These are phyloP conservation scores for Pachyseris speciosa DNA, from an alignment of 64 coral and sea anemone genomes.

Conservation along the genomic window DNA sequence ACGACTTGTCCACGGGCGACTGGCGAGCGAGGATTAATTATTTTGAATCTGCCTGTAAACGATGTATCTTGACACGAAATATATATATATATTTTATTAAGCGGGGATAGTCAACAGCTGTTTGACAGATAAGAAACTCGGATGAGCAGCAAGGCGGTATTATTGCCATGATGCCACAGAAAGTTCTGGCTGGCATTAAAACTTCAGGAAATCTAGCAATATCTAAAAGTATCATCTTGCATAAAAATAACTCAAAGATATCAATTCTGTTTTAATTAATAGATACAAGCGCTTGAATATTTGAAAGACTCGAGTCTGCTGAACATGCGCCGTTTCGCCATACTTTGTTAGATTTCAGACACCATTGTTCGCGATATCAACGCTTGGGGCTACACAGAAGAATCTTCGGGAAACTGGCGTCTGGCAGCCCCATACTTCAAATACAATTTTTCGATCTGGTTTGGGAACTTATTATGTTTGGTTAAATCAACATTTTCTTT, in stretches of 20 bases:
- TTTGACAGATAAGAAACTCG: background rate
- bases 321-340: background rate
- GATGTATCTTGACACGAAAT: constrained; percentile 50
- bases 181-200: background rate
- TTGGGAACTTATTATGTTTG: constrained; percentile 25
- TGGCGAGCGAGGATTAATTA: background rate
- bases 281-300: constrained; percentile 11
- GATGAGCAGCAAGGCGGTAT: background rate
- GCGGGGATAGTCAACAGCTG: constrained; percentile 20
- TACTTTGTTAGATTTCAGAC: background rate
- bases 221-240: background rate
- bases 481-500: constrained; percentile 29
- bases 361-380: background rate
- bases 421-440: background rate
- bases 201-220: constrained; percentile 2
- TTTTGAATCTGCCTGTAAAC: constrained; percentile 21
- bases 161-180: background rate
- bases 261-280: background rate
- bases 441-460: background rate
- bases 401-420: background rate
- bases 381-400: background rate
- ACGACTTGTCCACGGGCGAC: background rate
- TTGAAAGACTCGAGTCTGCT: background rate
- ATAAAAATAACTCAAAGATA: background rate
- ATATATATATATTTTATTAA: constrained; percentile 3